Evolutionary conservation across 2,797 vertebrate species (phyloP), one percentile per base, ranked within the genome.

Genomic region (Myripristis murdjan): DNA sequence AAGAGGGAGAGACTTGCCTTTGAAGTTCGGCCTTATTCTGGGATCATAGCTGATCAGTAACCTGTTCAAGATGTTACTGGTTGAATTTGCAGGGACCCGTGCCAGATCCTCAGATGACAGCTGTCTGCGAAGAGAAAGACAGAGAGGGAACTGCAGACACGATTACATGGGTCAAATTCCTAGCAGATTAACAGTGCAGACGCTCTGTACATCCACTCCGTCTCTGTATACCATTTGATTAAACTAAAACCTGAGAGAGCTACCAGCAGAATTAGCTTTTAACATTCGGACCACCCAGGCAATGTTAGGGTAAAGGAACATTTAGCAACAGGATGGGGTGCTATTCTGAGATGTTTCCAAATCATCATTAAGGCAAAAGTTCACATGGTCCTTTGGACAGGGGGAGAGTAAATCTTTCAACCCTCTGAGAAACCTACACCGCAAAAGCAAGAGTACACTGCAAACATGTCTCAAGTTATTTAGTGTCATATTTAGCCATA

Each of bases 11-110:
- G 54, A 80, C 96, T 88, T 85, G 96, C 98, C 97, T 98, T 99
- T 99, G 93, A 99, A 99, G 95, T 99, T 99, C 70, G 98, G 98
- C 73, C 98, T 95, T 91, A 99, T 99, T 93, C 98, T 95, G 55
- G 98, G 97, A 90, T 99, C 98, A 65, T 99, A 99, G 91, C 72
- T 97, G 91, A 99, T 89, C 90, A 99, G 93, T 70, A 99, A 94
- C 75, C 96, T 96, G 89, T 99, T 99, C 90, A 99, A 92, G 90
- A 99, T 98, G 93, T 98, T 99, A 88, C 98, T 99, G 47, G 97
- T 99, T 52, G 98, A 96, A 89, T 99, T 99, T 28, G 84, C 96
- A 41, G 98, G 98, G 73, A 98, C 97, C 73, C 96, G 94, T 35
- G 97, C 97, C 69, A 99, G 95, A 82, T 99, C 98, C 91, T 99